phyloP scores from a whole-genome alignment of 2,888 invertebrate species.

The Nomada goodeniana region DNA sequence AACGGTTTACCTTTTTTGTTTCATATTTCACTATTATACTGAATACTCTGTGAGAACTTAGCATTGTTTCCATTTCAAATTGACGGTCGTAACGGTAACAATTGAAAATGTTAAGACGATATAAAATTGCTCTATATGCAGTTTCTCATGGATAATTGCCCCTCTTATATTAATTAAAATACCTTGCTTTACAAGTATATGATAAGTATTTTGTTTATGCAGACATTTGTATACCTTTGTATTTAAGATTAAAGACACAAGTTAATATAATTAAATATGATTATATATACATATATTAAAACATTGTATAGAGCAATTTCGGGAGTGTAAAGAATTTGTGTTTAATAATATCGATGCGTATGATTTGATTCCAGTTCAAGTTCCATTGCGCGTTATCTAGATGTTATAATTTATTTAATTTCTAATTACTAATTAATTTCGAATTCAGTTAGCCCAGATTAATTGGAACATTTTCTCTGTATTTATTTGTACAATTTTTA shows the following conservation, averaged over 20 bases:
- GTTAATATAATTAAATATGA: slow-evolving; percentile 55
- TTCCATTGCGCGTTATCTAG: background rate
- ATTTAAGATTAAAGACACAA: slow-evolving; percentile 58
- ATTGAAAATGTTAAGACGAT: background rate
- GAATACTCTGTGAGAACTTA: background rate
- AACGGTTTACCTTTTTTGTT: slow-evolving; percentile 28
- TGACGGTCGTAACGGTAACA: background rate
- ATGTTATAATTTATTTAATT: slow-evolving; percentile 19
- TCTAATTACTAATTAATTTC: slow-evolving; percentile 1
- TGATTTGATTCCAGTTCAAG: slow-evolving; percentile 4
- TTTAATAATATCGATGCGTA: slow-evolving; percentile 17
- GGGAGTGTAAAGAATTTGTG: background rate
- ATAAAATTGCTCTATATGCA: slow-evolving; percentile 20
- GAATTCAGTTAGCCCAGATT: background rate
- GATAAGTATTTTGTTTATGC: slow-evolving; percentile 53
- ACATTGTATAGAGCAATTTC: slow-evolving; percentile 35
- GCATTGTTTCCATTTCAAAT: slow-evolving; percentile 6
- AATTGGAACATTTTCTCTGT: background rate
- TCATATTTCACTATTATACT: background rate
- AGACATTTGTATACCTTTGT: slow-evolving; percentile 56
- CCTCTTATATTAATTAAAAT: slow-evolving; percentile 38
- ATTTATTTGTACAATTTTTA: slow-evolving; percentile 3
- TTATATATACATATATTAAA: background rate
- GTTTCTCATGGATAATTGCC: slow-evolving; percentile 38
- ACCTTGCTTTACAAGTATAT: slow-evolving; percentile 46